Percentiles rank a stretch among this genome's conserved stretches.
phyloP scores from a whole-genome alignment of 2,797 vertebrate genomes.

The Anolis apletophallus region DNA sequence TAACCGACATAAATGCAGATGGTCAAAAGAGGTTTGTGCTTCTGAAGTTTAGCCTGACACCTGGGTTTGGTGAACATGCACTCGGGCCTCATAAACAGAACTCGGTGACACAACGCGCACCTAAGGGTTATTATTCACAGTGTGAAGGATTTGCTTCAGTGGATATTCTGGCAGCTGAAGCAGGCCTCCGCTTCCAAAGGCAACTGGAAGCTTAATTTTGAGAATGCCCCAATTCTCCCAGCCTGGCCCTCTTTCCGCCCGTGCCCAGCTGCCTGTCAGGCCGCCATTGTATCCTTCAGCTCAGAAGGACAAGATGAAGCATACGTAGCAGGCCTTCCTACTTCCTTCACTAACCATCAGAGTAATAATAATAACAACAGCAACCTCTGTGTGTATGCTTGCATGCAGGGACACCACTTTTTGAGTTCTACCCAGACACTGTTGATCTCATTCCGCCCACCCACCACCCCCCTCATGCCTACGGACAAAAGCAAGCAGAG shows the following conservation, averaged over 20 bases:
- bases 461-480: background rate
- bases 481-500: no score
- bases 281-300: slow-evolving; percentile 4
- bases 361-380: fast-evolving
- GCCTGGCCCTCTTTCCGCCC: slow-evolving; percentile 12
- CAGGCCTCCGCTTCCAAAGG: slow-evolving; percentile 34
- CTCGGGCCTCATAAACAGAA: slow-evolving; percentile 47
- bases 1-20: slow-evolving; percentile 65
- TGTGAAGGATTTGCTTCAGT: slow-evolving; percentile 35
- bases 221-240: slow-evolving; percentile 19
- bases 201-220: slow-evolving; percentile 35
- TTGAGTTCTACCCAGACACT: background rate
- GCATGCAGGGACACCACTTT: background rate
- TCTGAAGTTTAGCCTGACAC: slow-evolving; percentile 57
- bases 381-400: background rate
- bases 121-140: slow-evolving; percentile 50
- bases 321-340: slow-evolving; percentile 25
- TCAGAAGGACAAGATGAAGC: slow-evolving; percentile 37
- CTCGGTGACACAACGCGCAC: background rate
- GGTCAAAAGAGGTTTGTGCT: slow-evolving; percentile 60
- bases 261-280: background rate
- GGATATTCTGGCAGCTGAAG: slow-evolving; percentile 11
- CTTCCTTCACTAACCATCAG: slow-evolving; percentile 14
- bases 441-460: background rate
- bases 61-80: slow-evolving; percentile 41